phyloP scores from a whole-genome alignment of 2,888 invertebrate species.

The Endotricha flammealis region DNA sequence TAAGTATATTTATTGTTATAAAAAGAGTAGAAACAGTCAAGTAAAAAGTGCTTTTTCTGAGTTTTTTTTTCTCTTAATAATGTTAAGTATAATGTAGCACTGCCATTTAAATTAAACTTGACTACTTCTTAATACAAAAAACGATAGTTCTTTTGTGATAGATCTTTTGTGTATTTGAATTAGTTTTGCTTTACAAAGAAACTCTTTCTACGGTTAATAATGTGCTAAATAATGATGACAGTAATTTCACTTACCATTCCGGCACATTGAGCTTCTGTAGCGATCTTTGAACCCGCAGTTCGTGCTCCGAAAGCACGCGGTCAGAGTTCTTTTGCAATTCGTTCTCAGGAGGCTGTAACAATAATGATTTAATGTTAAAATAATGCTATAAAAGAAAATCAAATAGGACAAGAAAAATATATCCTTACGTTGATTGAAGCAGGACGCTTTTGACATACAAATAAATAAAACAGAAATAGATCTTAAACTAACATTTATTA shows the following conservation, averaged over 20 bases:
- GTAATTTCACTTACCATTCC: slow-evolving; percentile 84
- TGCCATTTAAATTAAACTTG: too few relatives aligned
- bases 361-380: slow-evolving; percentile 18
- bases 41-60: too few relatives aligned
- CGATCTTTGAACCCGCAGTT: slow-evolving; percentile 94
- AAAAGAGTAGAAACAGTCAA: too few relatives aligned
- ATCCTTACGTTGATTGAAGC: slow-evolving; percentile 2
- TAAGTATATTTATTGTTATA: too few relatives aligned
- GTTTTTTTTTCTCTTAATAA: too few relatives aligned
- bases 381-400: neutral
- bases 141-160: too few relatives aligned
- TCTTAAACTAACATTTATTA: too few relatives aligned
- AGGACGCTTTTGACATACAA: neutral
- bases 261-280: slow-evolving; percentile 96
- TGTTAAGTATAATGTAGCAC: too few relatives aligned
- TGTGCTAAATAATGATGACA: neutral
- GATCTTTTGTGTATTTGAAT: too few relatives aligned
- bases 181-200: too few relatives aligned
- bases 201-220: neutral
- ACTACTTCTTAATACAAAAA: too few relatives aligned
- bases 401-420: slow-evolving; percentile 1
- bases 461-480: neutral
- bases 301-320: slow-evolving; percentile 94
- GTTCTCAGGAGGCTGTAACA: slow-evolving; percentile 93
- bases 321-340: slow-evolving; percentile 92